These are phyloP conservation scores for Rhyacophila evoluta DNA, from an alignment of 2,888 invertebrate genomes.

Conservation along the genomic window DNA sequence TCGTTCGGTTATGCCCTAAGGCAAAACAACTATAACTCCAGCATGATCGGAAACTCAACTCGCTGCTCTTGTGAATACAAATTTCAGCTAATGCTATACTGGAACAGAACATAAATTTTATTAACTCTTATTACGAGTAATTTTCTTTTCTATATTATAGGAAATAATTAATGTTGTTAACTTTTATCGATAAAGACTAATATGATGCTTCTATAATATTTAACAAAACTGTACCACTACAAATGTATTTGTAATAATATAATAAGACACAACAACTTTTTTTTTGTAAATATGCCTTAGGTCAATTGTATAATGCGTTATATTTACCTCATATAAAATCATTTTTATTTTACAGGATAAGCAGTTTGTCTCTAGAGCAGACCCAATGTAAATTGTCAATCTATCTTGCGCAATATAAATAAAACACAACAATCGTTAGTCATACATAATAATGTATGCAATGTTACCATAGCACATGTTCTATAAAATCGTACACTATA, in stretches of 20 bases:
- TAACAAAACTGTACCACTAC: background rate
- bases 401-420: too few species aligned
- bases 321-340: too few species aligned
- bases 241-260: background rate
- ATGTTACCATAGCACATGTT: too few species aligned
- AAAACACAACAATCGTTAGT: too few species aligned
- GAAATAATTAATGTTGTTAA: slow-evolving; percentile 16
- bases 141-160: slow-evolving; percentile 22
- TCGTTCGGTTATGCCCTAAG: background rate
- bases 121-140: slow-evolving; percentile 13
- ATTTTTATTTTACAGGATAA: too few species aligned
- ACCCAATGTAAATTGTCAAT: too few species aligned
- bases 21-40: slow-evolving; percentile 9
- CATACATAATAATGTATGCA: too few species aligned
- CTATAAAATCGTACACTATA: too few species aligned
- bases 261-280: background rate
- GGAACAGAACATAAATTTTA: slow-evolving; percentile 49
- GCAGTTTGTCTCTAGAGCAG: too few species aligned
- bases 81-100: slow-evolving; percentile 54
- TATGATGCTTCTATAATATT: background rate
- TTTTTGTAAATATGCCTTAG: background rate
- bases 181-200: slow-evolving; percentile 8
- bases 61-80: slow-evolving; percentile 50
- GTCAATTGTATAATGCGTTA: too few species aligned
- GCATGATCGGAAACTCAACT: slow-evolving; percentile 19